Base-by-base conservation (phyloP, 2,888 invertebrate species). In the Peribatodes rhomboidaria region DNA sequence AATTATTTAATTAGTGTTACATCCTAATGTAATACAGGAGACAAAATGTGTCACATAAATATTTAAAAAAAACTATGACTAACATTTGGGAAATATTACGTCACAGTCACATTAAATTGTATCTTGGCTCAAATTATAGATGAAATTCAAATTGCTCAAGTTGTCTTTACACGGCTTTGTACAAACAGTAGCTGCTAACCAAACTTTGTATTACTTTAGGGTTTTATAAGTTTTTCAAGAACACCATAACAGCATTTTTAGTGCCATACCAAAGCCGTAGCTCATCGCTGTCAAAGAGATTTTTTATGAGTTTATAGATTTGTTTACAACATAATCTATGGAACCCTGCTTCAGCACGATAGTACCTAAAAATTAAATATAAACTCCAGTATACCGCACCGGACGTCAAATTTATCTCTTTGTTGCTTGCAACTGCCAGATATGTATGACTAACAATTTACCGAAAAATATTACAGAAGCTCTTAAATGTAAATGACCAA, bases 1-100 rank as follows among this genome's bases (percentile, higher is more conserved):
- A 69, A 65, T 69, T 67, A 70, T 66, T 68, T 69, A 58, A 71
- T 72, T 72, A 68, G 60, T 53, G 16, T 31, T 0, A 39, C 13
- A n/a, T 44, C 4, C 11, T n/a, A 47, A n/a, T 14, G 8, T 27
- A 14, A 8, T 16, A 11, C 7, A 11, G 8, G 18, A 18, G 14
- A 42, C 18, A 42, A 9, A 42, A 44, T 13, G 20, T 44, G 7
- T n/a, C 1, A n/a, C 13, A 20, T 46, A 27, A n/a, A 8, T 22
- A 18, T 46, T 22, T 46, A 10, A 46, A 11, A 9, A 20, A 13
- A 18, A 1, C 0, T 9, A 4, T 20, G 6, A 2, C 13, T 44
- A 20, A 3, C 16, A 13, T 16, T 41, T 14, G 6, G 0, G 1
- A 16, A 13, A 13, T 11, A 14, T 8, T 16, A 11, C 39, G 14